These are phyloP conservation scores for Selene dorsalis DNA, from an alignment of 2,797 vertebrate species.

Conservation along the genomic window DNA sequence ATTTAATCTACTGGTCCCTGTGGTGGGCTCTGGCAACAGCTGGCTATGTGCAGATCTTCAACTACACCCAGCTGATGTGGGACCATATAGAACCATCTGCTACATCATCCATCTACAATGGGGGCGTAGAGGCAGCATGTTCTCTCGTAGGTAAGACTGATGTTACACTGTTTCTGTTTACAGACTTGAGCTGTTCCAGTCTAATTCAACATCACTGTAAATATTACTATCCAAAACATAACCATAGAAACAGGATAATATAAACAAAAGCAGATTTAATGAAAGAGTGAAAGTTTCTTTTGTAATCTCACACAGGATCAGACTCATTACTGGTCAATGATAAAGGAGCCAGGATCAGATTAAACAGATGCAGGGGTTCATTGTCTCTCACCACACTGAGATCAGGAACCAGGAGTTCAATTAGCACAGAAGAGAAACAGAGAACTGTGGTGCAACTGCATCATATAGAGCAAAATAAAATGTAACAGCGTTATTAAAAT, in stretches of 20 bases:
- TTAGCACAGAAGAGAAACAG: neutral
- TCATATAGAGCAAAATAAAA: constrained; percentile 42
- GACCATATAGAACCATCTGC: constrained; percentile 81
- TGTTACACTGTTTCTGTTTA: neutral
- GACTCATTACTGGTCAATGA: too few relatives aligned
- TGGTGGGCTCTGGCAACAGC: constrained; percentile 85
- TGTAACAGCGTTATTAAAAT: constrained; percentile 47
- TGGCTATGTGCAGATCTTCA: constrained; percentile 82
- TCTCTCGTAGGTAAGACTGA: constrained; percentile 79
- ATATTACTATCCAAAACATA: neutral
- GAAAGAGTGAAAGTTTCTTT: neutral
- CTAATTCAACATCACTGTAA: neutral
- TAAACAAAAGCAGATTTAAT: neutral
- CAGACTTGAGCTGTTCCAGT: neutral
- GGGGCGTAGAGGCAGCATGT: constrained; percentile 82
- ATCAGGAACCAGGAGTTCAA: constrained; percentile 10
- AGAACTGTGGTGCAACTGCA: constrained; percentile 20
- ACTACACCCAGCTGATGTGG: constrained; percentile 84
- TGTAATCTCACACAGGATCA: neutral
- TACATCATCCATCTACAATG: constrained; percentile 82
- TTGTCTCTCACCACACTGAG: neutral
- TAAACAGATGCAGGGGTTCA: neutral
- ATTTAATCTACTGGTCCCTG: constrained; percentile 82
- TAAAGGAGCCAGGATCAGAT: too few relatives aligned
- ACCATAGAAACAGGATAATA: neutral